phyloP scores from a whole-genome alignment of 2,113 vertebrate species.

The Myiopsitta monachus region DNA sequence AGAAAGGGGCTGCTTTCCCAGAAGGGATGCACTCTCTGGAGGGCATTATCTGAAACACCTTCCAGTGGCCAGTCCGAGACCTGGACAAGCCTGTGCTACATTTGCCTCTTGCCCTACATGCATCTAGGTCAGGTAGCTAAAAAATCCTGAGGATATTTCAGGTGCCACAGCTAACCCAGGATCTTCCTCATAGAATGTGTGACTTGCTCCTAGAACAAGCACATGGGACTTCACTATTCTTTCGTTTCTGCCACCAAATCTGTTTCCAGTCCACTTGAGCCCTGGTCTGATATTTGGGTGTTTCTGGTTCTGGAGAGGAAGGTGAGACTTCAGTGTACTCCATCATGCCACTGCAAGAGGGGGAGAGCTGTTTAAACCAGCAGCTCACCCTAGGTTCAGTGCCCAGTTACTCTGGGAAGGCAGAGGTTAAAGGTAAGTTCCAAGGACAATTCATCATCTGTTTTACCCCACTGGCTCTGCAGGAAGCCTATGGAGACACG shows the following conservation, averaged over 20 bases:
- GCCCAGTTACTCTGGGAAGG: not conserved
- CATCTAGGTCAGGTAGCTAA: not conserved
- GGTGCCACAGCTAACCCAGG: not conserved
- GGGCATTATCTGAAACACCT: not conserved
- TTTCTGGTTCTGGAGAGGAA: not conserved
- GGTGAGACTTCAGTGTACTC: not conserved
- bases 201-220: not conserved
- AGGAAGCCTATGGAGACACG: fast-evolving
- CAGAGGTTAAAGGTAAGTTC: not conserved
- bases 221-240: not conserved
- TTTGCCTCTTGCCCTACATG: not conserved
- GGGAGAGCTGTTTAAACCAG: not conserved
- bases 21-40: not conserved
- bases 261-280: not conserved
- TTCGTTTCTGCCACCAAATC: not conserved
- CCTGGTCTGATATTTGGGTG: not conserved
- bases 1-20: not conserved
- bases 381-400: fast-evolving
- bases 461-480: not conserved
- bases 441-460: not conserved
- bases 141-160: not conserved
- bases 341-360: not conserved
- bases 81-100: not conserved
- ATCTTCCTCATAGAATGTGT: not conserved
- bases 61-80: not conserved